phyloP scores from a whole-genome alignment of 2,113 vertebrate genomes.

The Myrmophylax atrothorax region DNA sequence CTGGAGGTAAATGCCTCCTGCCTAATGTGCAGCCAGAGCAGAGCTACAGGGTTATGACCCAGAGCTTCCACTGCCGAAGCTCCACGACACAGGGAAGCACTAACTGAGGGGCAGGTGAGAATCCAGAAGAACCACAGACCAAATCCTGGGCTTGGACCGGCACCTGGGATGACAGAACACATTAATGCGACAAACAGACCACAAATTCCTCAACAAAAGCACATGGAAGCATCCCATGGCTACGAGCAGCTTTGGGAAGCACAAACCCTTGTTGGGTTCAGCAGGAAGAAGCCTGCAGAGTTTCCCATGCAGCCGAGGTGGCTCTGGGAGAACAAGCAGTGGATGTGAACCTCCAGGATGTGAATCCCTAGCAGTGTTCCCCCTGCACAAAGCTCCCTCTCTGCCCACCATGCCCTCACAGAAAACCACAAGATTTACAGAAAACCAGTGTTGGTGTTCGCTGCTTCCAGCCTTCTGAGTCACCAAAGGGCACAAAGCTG shows the following conservation, averaged over 20 bases:
- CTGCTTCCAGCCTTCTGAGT: not conserved
- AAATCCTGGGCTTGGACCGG: not conserved
- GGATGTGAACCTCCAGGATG: too few species aligned
- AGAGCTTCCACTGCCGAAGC: not conserved
- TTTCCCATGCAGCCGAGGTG: too few species aligned
- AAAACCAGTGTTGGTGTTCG: not conserved
- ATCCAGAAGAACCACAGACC: not conserved
- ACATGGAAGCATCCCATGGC: not conserved
- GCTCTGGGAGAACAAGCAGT: too few species aligned
- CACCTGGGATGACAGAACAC: not conserved
- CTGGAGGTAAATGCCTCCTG: not conserved
- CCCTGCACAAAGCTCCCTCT: too few species aligned
- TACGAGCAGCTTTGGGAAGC: not conserved
- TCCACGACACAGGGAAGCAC: not conserved
- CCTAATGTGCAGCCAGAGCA: rapidly evolving
- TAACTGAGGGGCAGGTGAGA: not conserved
- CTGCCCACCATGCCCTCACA: too few species aligned
- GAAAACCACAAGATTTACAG: not conserved
- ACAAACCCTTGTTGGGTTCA: not conserved
- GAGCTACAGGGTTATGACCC: not conserved
- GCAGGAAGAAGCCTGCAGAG: not conserved
- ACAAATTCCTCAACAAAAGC: not conserved
- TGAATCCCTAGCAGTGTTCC: too few species aligned
- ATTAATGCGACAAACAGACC: not conserved
- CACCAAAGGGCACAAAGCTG: not conserved